Percentiles rank a stretch among this genome's conserved stretches.
Conservation (phyloP, 2,113 vertebrate genomes). For the Antechinus flavipes region DNA sequence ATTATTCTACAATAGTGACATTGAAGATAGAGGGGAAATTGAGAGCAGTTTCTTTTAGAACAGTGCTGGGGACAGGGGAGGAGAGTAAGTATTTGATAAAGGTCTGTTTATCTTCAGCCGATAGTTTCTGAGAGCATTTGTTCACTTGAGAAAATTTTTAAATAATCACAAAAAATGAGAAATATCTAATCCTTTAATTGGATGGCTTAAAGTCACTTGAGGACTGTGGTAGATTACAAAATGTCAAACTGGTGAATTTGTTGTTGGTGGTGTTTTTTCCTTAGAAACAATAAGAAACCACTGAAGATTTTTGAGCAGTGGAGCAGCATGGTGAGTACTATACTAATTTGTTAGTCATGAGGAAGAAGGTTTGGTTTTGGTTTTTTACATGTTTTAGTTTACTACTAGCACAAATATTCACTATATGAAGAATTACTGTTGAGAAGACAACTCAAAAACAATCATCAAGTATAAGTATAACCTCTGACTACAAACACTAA, state of each 20-base stretch:
- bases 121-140: not conserved
- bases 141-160: not conserved
- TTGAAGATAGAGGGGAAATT: not conserved
- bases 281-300: not conserved
- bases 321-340: not conserved
- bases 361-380: not conserved
- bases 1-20: not conserved
- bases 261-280: not conserved
- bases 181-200: not conserved
- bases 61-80: not conserved
- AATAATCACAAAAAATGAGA: not conserved
- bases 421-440: not conserved
- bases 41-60: not conserved
- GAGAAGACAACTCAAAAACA: slow-evolving; percentile 33
- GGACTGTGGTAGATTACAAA: not conserved
- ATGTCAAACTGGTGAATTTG: not conserved
- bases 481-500: slow-evolving; percentile 22
- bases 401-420: not conserved
- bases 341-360: not conserved
- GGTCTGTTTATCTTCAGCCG: not conserved
- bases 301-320: not conserved
- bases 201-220: not conserved
- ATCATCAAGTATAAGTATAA: not conserved
- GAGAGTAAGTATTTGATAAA: too few relatives aligned
- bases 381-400: not conserved